phyloP scores from a whole-genome alignment of 2,888 invertebrate genomes.

The Psylliodes chrysocephalus region DNA sequence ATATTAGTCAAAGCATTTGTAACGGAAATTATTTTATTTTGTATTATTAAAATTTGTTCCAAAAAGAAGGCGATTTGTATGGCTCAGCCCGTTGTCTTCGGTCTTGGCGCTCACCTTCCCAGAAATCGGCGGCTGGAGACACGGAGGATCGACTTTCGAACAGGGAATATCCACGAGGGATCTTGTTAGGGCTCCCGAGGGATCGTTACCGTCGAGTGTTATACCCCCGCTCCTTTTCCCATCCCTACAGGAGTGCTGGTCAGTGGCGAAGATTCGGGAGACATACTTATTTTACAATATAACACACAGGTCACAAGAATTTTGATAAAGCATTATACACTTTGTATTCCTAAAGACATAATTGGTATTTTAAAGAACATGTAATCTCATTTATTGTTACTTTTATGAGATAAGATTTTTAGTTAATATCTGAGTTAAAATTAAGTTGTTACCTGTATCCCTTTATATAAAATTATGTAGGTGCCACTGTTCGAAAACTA shows the following conservation, averaged over 20 bases:
- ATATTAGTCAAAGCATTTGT: too few relatives aligned
- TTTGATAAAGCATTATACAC: too few relatives aligned
- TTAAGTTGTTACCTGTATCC: not conserved
- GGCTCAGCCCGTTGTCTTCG: constrained; percentile 19
- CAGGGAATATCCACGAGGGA: constrained; percentile 31
- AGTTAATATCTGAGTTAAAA: too few relatives aligned
- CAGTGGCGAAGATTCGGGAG: not conserved
- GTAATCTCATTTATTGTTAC: too few relatives aligned
- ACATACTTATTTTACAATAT: too few relatives aligned
- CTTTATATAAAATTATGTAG: not conserved
- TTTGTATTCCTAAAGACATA: too few relatives aligned
- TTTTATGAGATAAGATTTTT: too few relatives aligned
- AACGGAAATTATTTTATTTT: too few relatives aligned
- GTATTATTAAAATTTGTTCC: constrained; percentile 21
- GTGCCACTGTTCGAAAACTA: not conserved
- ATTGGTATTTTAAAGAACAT: too few relatives aligned
- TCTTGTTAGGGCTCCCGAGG: constrained; percentile 30
- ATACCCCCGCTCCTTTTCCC: not conserved
- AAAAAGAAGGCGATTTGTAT: constrained; percentile 8
- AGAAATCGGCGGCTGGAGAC: constrained; percentile 26
- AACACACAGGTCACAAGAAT: too few relatives aligned
- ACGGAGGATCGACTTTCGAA: constrained; percentile 28
- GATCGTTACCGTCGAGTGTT: constrained; percentile 26
- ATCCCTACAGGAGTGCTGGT: not conserved
- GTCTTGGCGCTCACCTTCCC: constrained; percentile 20